Percentiles rank a stretch among this genome's conserved stretches.
phyloP scores from a whole-genome alignment of 2,888 invertebrate genomes.

The Chrysolina haemoptera region DNA sequence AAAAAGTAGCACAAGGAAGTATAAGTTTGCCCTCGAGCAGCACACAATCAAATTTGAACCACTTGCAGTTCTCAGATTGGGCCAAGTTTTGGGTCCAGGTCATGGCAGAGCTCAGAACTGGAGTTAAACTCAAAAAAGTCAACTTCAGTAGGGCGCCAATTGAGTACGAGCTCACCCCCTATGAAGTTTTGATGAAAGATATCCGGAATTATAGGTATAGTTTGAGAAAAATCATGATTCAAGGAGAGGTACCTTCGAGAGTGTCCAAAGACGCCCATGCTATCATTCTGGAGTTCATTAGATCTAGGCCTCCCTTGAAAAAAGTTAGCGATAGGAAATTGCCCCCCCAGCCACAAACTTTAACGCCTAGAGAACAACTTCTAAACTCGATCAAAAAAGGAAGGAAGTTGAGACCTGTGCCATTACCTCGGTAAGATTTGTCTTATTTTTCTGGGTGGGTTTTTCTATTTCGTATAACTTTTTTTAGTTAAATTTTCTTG shows the following conservation, averaged over 20 bases:
- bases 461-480: no score
- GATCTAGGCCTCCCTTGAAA: conserved; percentile 93
- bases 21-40: conserved; percentile 77
- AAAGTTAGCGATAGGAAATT: conserved; percentile 91
- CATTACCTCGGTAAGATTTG: conserved; percentile 60
- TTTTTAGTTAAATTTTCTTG: no score
- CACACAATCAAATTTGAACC: conserved; percentile 80
- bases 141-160: conserved; percentile 83
- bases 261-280: conserved; percentile 96
- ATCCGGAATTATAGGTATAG: conserved; percentile 92
- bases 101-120: conserved; percentile 91
- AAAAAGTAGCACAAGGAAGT: conserved; percentile 83
- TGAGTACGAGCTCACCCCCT: conserved; percentile 95
- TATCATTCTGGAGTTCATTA: conserved; percentile 95
- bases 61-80: conserved; percentile 92
- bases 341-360: conserved; percentile 80
- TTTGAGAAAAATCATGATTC: conserved; percentile 87
- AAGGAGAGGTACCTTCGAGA: conserved; percentile 85
- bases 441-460: no score
- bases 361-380: conserved; percentile 87
- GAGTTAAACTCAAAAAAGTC: conserved; percentile 94
- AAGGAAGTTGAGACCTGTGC: conserved; percentile 76
- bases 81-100: conserved; percentile 97
- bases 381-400: conserved; percentile 90
- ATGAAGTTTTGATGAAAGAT: conserved; percentile 97